A percentile compares a stretch with the other conserved stretches of the same genome.
Evolutionary conservation across 2,113 vertebrate genomes (phyloP).

Genomic region (Ageneiosus marmoratus): DNA sequence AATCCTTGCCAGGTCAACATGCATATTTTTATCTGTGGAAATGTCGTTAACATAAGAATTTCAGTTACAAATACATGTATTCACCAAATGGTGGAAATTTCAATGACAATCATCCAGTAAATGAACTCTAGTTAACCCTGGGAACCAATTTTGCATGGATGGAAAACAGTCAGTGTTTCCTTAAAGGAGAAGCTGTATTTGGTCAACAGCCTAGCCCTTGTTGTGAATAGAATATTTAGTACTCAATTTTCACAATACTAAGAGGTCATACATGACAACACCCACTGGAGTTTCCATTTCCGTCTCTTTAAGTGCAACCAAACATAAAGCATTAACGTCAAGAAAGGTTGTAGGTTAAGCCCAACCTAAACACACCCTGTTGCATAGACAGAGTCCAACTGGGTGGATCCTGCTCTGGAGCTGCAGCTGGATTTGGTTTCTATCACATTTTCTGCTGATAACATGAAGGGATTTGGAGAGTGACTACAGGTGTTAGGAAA

Average conservation of each 20-base stretch:
- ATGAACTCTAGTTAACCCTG: background rate
- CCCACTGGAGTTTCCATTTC: background rate
- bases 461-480: background rate
- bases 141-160: background rate
- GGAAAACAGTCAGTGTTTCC: constrained; percentile 2
- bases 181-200: constrained; percentile 11
- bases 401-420: background rate
- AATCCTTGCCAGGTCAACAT: background rate
- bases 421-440: background rate
- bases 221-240: background rate
- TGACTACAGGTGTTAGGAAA: background rate
- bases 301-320: background rate
- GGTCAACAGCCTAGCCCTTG: background rate
- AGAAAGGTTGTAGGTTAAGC: constrained; percentile 10
- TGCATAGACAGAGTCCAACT: background rate
- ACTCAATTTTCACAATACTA: background rate
- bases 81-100: background rate
- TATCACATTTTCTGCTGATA: background rate
- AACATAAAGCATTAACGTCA: background rate
- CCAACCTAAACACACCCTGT: constrained; percentile 17
- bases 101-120: background rate
- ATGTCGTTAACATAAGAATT: background rate
- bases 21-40: background rate
- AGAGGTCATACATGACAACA: background rate
- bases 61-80: background rate